Conservation (phyloP, 2,888 invertebrate genomes). For the Limnephilus lunatus region DNA sequence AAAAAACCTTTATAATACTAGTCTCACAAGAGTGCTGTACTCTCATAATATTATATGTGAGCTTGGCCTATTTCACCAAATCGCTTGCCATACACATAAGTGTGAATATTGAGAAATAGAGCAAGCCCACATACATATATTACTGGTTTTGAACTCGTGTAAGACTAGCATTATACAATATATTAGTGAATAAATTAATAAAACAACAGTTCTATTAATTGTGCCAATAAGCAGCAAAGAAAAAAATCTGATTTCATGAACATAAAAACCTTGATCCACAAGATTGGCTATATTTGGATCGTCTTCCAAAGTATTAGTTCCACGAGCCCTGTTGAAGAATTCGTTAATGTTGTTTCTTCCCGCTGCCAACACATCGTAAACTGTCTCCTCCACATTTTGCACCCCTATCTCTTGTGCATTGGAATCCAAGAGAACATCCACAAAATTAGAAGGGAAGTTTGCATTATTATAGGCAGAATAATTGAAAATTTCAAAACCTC, state of each 20-base stretch:
- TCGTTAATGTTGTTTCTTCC: slow-evolving; percentile 46
- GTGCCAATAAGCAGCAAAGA: background rate
- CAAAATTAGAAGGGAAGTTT: slow-evolving; percentile 56
- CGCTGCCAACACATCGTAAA: slow-evolving; percentile 51
- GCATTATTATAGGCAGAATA: slow-evolving; percentile 29
- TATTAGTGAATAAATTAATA: background rate
- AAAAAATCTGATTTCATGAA: background rate
- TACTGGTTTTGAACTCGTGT: too few relatives aligned
- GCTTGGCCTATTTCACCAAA: too few relatives aligned
- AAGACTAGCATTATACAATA: background rate
- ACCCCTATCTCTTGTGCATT: slow-evolving; percentile 53
- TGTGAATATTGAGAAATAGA: too few relatives aligned
- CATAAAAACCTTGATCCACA: background rate
- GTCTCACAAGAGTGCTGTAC: too few relatives aligned
- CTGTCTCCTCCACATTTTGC: slow-evolving; percentile 52
- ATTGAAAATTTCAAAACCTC: slow-evolving; percentile 45
- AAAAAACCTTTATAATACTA: too few relatives aligned
- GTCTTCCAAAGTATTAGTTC: background rate
- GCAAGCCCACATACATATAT: too few relatives aligned
- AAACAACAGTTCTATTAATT: background rate
- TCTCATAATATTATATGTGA: too few relatives aligned
- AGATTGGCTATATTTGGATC: background rate
- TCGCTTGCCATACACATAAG: too few relatives aligned
- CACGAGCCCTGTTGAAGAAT: slow-evolving; percentile 11
- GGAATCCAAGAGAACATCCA: slow-evolving; percentile 56